Conservation (phyloP, 2,888 invertebrate genomes). For the Drosophila birchii region DNA sequence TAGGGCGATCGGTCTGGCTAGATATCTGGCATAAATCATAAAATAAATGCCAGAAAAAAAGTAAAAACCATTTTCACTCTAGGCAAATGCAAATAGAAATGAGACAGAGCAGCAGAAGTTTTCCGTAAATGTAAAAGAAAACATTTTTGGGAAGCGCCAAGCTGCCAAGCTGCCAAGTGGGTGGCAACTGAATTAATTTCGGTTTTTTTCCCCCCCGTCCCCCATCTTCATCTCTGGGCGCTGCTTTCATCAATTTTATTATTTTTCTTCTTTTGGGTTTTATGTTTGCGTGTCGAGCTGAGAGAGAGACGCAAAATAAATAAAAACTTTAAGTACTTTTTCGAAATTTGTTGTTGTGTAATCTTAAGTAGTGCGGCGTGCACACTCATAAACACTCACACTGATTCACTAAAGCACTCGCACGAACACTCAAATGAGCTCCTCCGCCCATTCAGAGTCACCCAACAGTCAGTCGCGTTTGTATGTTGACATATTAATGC, state of each 20-base stretch:
- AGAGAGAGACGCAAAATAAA: constrained; percentile 73
- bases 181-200: constrained; percentile 81
- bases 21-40: constrained; percentile 72
- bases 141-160: constrained; percentile 61
- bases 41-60: constrained; percentile 46
- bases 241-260: constrained; percentile 66
- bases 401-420: constrained; percentile 33
- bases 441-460: neutral
- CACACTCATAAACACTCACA: constrained; percentile 48
- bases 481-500: constrained; percentile 80
- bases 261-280: constrained; percentile 54
- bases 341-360: constrained; percentile 80
- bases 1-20: constrained; percentile 55
- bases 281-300: constrained; percentile 76
- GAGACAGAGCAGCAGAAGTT: constrained; percentile 23
- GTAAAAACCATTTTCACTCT: constrained; percentile 54
- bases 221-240: neutral
- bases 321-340: constrained; percentile 82
- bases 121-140: constrained; percentile 68
- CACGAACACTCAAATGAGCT: constrained; percentile 24
- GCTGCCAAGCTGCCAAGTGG: constrained; percentile 64
- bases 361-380: constrained; percentile 78
- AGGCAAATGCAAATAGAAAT: constrained; percentile 38
- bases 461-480: constrained; percentile 39
- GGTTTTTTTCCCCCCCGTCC: constrained; percentile 12